These are phyloP conservation scores for Trachymyrmex cornetzi DNA, from an alignment of 1,140 invertebrate genomes.

Conservation along the genomic window DNA sequence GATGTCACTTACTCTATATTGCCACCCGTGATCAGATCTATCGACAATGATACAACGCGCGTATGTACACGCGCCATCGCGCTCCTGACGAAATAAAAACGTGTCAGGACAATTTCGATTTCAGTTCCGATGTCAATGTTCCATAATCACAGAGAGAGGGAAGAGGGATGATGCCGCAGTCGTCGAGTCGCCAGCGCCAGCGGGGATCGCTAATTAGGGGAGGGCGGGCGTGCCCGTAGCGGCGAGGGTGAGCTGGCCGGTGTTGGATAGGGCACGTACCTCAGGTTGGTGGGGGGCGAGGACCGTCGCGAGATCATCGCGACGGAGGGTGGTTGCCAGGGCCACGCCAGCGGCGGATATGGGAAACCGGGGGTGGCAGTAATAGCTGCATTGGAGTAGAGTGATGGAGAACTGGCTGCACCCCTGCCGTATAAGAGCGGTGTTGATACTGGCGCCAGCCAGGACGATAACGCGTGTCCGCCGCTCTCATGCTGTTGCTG, in stretches of 20 bases:
- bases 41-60: background rate
- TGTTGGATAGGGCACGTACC: conserved; percentile 84
- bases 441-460: conserved; percentile 77
- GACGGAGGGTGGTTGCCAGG: conserved; percentile 82
- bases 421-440: conserved; percentile 79
- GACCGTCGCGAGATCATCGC: conserved; percentile 83
- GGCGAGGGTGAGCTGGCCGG: conserved; percentile 81
- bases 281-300: conserved; percentile 80
- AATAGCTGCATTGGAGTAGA: conserved; percentile 72
- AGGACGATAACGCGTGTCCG: conserved; percentile 67
- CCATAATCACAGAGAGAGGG: conserved; percentile 28
- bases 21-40: background rate
- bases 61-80: background rate
- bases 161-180: conserved; percentile 22
- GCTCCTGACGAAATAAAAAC: background rate
- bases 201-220: conserved; percentile 82
- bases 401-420: conserved; percentile 74
- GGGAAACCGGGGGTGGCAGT: conserved; percentile 77
- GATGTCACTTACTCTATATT: conserved; percentile 34
- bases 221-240: conserved; percentile 78
- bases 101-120: conserved; percentile 4
- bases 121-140: background rate
- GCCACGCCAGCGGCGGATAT: conserved; percentile 83
- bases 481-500: conserved; percentile 62
- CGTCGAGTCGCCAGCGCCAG: conserved; percentile 23